Conservation (phyloP, 2,113 vertebrate genomes). For the Aldabrachelys gigantea region DNA sequence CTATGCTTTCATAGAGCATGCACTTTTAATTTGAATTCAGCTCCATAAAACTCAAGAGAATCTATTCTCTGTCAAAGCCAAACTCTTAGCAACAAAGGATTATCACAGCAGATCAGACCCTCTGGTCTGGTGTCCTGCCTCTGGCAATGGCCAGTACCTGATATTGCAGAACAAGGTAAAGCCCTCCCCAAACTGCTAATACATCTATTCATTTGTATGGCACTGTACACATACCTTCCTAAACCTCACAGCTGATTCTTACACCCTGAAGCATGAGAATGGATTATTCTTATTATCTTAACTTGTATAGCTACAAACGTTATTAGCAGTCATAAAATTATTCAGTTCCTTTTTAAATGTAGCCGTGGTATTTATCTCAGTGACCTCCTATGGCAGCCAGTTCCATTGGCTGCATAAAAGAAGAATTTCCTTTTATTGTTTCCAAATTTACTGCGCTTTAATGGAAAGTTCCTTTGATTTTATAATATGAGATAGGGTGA, state of each 20-base stretch:
- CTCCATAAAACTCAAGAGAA: conserved; percentile 51
- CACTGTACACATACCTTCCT: conserved; percentile 28
- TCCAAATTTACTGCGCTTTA: neutral
- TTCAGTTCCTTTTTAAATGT: neutral
- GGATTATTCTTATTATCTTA: conserved; percentile 63
- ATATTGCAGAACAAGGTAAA: conserved; percentile 46
- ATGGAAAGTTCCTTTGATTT: neutral
- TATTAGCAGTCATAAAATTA: conserved; percentile 48
- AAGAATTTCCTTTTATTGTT: conserved; percentile 5
- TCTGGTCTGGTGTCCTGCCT: conserved; percentile 46
- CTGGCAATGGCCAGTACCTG: conserved; percentile 55
- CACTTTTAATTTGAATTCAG: conserved; percentile 71
- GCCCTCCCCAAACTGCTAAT: conserved; percentile 34
- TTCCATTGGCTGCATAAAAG: neutral
- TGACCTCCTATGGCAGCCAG: conserved; percentile 28
- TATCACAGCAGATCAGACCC: conserved; percentile 57
- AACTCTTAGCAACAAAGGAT: conserved; percentile 51
- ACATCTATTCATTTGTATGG: conserved; percentile 28
- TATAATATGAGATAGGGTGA: neutral
- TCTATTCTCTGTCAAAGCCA: conserved; percentile 67
- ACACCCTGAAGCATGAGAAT: conserved; percentile 33
- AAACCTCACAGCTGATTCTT: conserved; percentile 37
- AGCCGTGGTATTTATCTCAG: conserved; percentile 27
- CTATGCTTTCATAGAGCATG: conserved; percentile 66
- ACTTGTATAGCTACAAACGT: conserved; percentile 42